Base-by-base conservation (phyloP, 2,888 invertebrate genomes). In the Stenichneumon culpator region DNA sequence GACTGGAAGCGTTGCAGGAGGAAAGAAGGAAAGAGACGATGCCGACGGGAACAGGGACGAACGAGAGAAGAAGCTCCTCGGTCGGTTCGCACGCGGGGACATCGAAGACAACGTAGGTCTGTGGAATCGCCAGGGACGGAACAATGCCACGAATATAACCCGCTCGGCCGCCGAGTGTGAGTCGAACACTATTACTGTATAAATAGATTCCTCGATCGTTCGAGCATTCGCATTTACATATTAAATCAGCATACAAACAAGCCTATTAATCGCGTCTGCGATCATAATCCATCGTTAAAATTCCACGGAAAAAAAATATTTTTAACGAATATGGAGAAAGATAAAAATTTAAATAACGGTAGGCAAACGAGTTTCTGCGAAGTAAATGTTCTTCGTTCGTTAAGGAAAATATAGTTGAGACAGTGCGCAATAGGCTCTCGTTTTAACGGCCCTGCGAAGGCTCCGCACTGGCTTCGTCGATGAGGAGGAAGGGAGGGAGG, bases 1-100 rank as follows among this genome's bases (percentile, higher is more conserved):
- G 81, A 84, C 86, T 85, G 82, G 70, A 70, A 50, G 25, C 50
- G 63, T 19, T 16, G 9, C 63, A 67, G 19, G 9, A 47, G 7
- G 63, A 54, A 68, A 36, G 87, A 87, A 82, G 77, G 87, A 89
- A 85, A 82, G 79, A 84, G 82, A 83, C 25, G n/a, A 54, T 9
- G 19, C 28, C 16, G 11, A 67, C 19, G 19, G 11, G 47, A 6
- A 67, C 19, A 14, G 11, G 36, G 54, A 44, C 60, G 83, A 63
- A 67, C 25, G 63, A 77, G 79, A 79, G 52, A 69, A 19, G 39
- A 44, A 7, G 47, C 22, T 68, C 14, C 28, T 50, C 6, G 32
- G 44, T 32, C n/a, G 44, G 32, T 39, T 78, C 84, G 82, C 85
- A 83, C 57, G 57, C 85, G 75, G 83, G 83, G 70, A 86, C 86